These are phyloP conservation scores for Podocnemis expansa DNA, from an alignment of 2,113 vertebrate genomes.

Conservation along the genomic window DNA sequence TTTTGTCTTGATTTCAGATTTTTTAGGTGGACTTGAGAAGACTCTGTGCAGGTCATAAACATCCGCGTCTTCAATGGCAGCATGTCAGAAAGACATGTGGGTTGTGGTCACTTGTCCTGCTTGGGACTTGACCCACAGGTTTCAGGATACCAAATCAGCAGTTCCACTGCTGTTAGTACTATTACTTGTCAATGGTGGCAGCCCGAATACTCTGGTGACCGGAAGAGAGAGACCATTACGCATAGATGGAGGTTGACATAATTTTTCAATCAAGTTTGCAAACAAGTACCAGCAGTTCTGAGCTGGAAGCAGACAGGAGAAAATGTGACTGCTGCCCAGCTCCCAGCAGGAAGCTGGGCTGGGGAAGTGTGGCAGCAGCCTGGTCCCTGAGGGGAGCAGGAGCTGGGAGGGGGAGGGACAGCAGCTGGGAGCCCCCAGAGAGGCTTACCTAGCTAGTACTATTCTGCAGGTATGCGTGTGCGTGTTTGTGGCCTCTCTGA, in stretches of 20 bases:
- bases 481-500: too few relatives aligned
- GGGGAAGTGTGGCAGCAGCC: too few relatives aligned
- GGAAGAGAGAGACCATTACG: background rate
- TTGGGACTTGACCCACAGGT: background rate
- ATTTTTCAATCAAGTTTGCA: too few relatives aligned
- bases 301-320: too few relatives aligned
- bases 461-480: too few relatives aligned
- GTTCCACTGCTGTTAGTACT: background rate
- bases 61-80: background rate
- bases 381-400: too few relatives aligned
- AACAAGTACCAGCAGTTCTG: too few relatives aligned
- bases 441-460: too few relatives aligned
- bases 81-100: background rate
- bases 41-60: background rate
- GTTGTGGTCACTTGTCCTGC: background rate
- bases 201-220: background rate
- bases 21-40: background rate
- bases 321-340: too few relatives aligned
- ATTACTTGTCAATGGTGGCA: background rate
- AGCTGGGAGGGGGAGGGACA: too few relatives aligned
- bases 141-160: background rate
- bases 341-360: too few relatives aligned
- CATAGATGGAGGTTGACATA: background rate
- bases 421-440: too few relatives aligned
- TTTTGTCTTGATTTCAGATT: background rate